Percentiles rank a stretch among this genome's conserved stretches.
Evolutionary conservation across 2,888 invertebrate genomes (phyloP).

Genomic region (Belgica antarctica): DNA sequence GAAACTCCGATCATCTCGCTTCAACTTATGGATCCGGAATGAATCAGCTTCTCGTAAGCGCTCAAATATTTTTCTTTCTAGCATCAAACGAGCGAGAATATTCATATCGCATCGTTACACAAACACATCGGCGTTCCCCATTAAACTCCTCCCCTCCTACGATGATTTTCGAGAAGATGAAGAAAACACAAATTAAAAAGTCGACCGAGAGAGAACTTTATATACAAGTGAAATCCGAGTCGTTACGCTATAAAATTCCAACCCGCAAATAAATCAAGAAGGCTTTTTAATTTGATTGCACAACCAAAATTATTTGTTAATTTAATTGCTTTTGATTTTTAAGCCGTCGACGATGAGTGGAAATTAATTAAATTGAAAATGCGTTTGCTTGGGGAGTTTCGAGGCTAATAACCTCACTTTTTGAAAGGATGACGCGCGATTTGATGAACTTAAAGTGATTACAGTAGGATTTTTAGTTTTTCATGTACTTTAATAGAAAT

Average conservation of each 20-base stretch:
- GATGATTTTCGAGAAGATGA: not conserved
- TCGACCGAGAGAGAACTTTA: conserved; percentile 17
- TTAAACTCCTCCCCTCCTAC: conserved; percentile 29
- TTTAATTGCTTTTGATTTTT: not conserved
- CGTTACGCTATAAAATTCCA: conserved; percentile 15
- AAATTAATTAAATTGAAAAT: too few species aligned
- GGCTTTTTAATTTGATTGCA: not conserved
- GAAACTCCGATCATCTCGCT: not conserved
- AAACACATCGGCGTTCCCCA: not conserved
- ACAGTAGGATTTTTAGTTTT: not conserved
- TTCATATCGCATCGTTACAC: conserved; percentile 17
- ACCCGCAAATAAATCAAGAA: too few species aligned
- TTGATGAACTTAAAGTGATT: too few species aligned
- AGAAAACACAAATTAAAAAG: conserved; percentile 22
- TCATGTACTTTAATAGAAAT: not conserved
- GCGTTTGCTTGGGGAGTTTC: too few species aligned
- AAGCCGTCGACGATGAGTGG: not conserved
- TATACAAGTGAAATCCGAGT: not conserved
- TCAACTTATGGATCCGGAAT: not conserved
- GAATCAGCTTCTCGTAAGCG: too few species aligned
- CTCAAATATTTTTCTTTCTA: too few species aligned
- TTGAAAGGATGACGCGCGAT: too few species aligned
- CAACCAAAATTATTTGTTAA: not conserved
- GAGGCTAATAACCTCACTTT: conserved; percentile 10
- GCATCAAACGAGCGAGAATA: not conserved